Evolutionary conservation across 2,888 invertebrate genomes (phyloP).

Genomic region (Zhengitettix transpicula): DNA sequence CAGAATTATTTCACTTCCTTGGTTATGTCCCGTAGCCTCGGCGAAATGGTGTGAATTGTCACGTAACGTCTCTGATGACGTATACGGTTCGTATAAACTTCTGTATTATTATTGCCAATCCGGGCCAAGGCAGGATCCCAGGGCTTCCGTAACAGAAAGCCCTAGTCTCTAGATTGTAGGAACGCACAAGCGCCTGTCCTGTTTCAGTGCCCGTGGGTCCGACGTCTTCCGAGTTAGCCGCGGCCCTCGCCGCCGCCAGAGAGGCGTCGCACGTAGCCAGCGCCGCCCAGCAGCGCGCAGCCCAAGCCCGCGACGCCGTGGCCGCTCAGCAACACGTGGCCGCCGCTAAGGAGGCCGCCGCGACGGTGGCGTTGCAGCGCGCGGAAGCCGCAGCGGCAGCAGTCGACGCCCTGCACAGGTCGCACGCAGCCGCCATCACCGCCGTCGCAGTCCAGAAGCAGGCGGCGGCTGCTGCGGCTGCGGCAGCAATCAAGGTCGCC

Average conservation of each 20-base stretch:
- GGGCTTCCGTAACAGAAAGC: no score
- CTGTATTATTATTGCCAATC: no score
- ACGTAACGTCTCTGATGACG: no score
- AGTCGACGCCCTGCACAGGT: conserved; percentile 40
- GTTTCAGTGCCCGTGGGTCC: not conserved
- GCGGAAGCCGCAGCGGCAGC: conserved; percentile 50
- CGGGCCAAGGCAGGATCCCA: no score
- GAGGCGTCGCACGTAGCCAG: conserved; percentile 48
- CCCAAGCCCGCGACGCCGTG: conserved; percentile 53
- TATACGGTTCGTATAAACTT: no score
- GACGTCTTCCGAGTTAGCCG: conserved; percentile 8
- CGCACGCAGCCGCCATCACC: conserved; percentile 5
- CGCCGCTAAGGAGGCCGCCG: conserved; percentile 54
- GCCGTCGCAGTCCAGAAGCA: not conserved
- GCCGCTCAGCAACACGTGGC: conserved; percentile 54
- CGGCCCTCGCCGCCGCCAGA: conserved; percentile 41
- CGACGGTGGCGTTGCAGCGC: conserved; percentile 46
- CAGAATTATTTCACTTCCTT: no score
- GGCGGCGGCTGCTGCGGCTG: conserved; percentile 27
- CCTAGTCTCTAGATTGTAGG: no score
- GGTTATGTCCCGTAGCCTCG: no score
- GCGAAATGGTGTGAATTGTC: no score
- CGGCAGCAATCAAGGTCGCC: conserved; percentile 24
- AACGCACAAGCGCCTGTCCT: no score
- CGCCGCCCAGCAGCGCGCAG: conserved; percentile 50